A percentile compares a stretch with the other conserved stretches of the same genome.
phyloP scores from a whole-genome alignment of 2,888 invertebrate genomes.

The Meliscaeva auricollis region DNA sequence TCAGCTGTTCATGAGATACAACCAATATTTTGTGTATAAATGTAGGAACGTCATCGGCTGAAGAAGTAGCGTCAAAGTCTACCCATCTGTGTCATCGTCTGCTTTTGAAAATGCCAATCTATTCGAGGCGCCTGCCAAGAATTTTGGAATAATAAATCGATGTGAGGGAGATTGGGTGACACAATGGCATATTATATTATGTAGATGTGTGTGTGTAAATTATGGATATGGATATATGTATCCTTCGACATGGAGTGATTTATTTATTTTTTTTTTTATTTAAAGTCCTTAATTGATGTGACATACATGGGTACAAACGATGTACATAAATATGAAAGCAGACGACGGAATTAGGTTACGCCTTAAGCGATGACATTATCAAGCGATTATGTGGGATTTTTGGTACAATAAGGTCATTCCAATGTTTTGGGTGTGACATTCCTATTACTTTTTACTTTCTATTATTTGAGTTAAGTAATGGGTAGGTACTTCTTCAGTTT shows the following conservation, averaged over 20 bases:
- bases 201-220: constrained; percentile 19
- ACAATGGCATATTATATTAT: constrained; percentile 15
- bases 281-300: constrained; percentile 12
- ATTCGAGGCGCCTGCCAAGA: constrained; percentile 40
- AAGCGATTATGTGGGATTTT: not conserved
- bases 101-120: constrained; percentile 38
- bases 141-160: constrained; percentile 37
- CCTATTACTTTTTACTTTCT: no score
- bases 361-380: not conserved
- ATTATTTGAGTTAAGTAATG: no score
- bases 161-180: constrained; percentile 26
- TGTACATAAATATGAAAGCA: no score
- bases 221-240: constrained; percentile 7
- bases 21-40: not conserved
- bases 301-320: no score
- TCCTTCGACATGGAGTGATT: constrained; percentile 42
- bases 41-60: no score
- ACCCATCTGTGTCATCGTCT: constrained; percentile 34
- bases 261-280: constrained; percentile 19
- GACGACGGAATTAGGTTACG: constrained; percentile 18
- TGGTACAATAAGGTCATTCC: not conserved
- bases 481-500: no score
- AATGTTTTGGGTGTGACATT: not conserved
- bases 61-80: not conserved
- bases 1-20: constrained; percentile 17